Conservation (phyloP, 2,888 invertebrate species). For the Gandaritis pyraliata region DNA sequence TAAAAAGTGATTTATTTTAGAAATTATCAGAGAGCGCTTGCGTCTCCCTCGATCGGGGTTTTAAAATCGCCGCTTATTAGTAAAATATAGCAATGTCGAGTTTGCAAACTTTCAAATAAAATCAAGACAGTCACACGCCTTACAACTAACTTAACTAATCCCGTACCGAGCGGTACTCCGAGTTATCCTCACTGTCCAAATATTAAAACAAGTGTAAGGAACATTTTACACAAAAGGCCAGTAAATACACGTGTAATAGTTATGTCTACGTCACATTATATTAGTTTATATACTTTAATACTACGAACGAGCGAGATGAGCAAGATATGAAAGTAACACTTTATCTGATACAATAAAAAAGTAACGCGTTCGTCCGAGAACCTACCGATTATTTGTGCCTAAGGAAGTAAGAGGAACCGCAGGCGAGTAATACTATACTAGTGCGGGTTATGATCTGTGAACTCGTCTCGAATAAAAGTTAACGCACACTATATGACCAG, state of each 20-base stretch:
- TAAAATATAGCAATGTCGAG: slow-evolving; percentile 56
- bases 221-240: slow-evolving; percentile 74
- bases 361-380: slow-evolving; percentile 54
- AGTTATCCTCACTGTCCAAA: slow-evolving; percentile 50
- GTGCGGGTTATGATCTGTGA: slow-evolving; percentile 55
- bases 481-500: slow-evolving; percentile 23
- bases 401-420: slow-evolving; percentile 37
- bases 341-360: slow-evolving; percentile 45
- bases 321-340: slow-evolving; percentile 64
- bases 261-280: slow-evolving; percentile 77
- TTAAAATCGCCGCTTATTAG: slow-evolving; percentile 58
- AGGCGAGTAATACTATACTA: slow-evolving; percentile 64
- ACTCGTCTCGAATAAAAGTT: slow-evolving; percentile 43
- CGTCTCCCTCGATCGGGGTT: slow-evolving; percentile 64
- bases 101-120: slow-evolving; percentile 58
- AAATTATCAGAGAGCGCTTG: slow-evolving; percentile 39
- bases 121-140: slow-evolving; percentile 75
- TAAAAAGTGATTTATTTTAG: slow-evolving; percentile 48
- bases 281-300: slow-evolving; percentile 62
- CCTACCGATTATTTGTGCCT: slow-evolving; percentile 49
- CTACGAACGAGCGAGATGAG: slow-evolving; percentile 76
- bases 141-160: slow-evolving; percentile 68
- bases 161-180: slow-evolving; percentile 72
- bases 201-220: slow-evolving; percentile 63
- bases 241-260: slow-evolving; percentile 75